These are phyloP conservation scores for Ailurus styani DNA, from an alignment of 2,113 vertebrate genomes.

Conservation along the genomic window DNA sequence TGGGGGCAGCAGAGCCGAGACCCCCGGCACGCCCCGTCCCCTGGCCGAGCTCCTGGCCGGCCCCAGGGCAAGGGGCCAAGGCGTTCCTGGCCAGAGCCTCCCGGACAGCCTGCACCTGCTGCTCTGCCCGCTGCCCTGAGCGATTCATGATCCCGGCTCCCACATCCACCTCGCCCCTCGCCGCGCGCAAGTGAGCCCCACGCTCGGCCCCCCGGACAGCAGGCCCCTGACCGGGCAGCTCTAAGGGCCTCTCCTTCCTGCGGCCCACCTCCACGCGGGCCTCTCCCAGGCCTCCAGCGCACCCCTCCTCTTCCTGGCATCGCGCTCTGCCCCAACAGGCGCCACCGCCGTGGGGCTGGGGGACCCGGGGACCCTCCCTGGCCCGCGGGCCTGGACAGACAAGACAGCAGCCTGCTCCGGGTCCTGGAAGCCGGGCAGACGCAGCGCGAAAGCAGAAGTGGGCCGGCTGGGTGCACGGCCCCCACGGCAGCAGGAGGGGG, in stretches of 20 bases:
- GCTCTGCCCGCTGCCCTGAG: constrained; percentile 24
- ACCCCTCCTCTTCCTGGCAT: neutral
- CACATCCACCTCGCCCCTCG: neutral
- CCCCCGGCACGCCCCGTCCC: neutral
- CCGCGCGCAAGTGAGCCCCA: neutral
- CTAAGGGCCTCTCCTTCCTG: neutral
- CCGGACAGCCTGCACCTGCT: neutral
- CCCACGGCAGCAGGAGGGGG: neutral
- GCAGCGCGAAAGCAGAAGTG: neutral
- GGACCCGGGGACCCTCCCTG: neutral
- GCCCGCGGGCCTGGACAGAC: neutral
- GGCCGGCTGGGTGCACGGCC: neutral
- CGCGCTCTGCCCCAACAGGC: neutral
- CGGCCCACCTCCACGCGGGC: neutral
- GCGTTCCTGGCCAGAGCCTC: neutral
- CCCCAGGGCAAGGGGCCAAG: neutral
- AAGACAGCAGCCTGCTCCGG: neutral
- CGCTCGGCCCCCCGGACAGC: neutral
- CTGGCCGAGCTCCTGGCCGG: neutral
- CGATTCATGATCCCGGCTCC: constrained; percentile 55
- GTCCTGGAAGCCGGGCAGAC: neutral
- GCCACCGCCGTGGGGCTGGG: neutral
- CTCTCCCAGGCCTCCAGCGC: neutral
- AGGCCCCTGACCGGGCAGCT: neutral
- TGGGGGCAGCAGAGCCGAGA: neutral